Percentiles rank a stretch among this genome's conserved stretches.
Evolutionary conservation across 2,888 invertebrate genomes (phyloP).

Genomic region (Crepidodera aurea): DNA sequence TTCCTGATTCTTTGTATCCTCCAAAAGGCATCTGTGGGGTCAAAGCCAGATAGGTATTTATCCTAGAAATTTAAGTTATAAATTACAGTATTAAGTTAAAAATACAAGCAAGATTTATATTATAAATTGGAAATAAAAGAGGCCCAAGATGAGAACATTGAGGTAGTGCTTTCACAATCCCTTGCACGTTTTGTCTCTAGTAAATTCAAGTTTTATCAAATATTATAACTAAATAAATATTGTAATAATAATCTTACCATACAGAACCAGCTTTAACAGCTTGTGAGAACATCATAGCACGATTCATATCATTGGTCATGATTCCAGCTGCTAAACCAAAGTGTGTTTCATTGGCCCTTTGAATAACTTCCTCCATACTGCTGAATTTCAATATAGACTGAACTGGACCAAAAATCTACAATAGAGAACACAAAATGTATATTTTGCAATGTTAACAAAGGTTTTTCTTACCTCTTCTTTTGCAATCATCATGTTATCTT

Average conservation of each 20-base stretch:
- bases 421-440: constrained; percentile 28
- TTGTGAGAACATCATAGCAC: background rate
- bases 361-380: constrained; percentile 79
- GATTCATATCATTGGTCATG: constrained; percentile 78
- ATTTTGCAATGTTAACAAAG: background rate
- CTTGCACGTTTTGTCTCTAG: too few relatives aligned
- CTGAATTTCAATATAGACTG: constrained; percentile 86
- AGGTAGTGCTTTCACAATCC: too few relatives aligned
- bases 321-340: constrained; percentile 87
- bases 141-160: too few relatives aligned
- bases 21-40: constrained; percentile 84
- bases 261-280: background rate
- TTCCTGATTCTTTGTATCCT: constrained; percentile 85
- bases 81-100: background rate
- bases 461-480: constrained; percentile 72
- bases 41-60: constrained; percentile 76
- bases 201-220: too few relatives aligned
- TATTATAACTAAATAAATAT: too few relatives aligned
- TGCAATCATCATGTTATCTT: constrained; percentile 79
- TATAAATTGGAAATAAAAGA: too few relatives aligned
- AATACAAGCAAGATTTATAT: too few relatives aligned
- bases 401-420: constrained; percentile 89
- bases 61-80: too few relatives aligned
- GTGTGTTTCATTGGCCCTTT: constrained; percentile 79
- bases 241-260: background rate